Evolutionary conservation across 2,113 vertebrate genomes (phyloP), one percentile per base, ranked within the genome.

Genomic region (Xenopus laevis): DNA sequence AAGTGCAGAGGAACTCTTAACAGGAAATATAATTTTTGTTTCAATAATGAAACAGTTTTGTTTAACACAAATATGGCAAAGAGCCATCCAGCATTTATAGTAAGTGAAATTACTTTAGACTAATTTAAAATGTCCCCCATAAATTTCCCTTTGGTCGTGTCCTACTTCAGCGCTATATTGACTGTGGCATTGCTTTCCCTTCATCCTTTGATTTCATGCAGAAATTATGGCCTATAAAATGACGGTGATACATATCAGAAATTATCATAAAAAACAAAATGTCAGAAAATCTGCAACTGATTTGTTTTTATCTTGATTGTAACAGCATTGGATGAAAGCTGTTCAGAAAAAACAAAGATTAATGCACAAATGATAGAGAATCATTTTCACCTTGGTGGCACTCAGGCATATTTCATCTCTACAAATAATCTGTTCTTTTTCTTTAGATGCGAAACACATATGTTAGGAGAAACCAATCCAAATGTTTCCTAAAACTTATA

Each of bases 211-310:
- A 58, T 70, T 57, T 64, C 74, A 44, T 70, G 59, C 63, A 77
- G 67, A 47, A 77, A 64, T 70, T 77, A 77, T 70, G 69, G 60
- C 74, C 30, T 20, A 45, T 77, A 69, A 69, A 69, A 58, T 64
- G 59, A 70, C 66, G 57, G 65, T 67, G 55, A 77, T 63, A 70
- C 70, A 50, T 46, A 65, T 68, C n/a, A 57, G 47, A 67, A 18
- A 77, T 77, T 64, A 70, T 77, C 74, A 77, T 77, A 70, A 77
- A 77, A 74, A 69, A 70, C 70, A 69, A 69, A 77, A 70, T 77
- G 74, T 77, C 74, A 77, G 59, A 70, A 70, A 69, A 70, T 47
- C 18, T 77, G 46, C 74, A 77, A n/a, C 47, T 70, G 74, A 77
- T 77, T 77, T 77, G 74, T 77, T 64, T 70, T 69, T 57, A 55